Base-by-base conservation (phyloP, 2,113 vertebrate genomes). In the Sturnus vulgaris region DNA sequence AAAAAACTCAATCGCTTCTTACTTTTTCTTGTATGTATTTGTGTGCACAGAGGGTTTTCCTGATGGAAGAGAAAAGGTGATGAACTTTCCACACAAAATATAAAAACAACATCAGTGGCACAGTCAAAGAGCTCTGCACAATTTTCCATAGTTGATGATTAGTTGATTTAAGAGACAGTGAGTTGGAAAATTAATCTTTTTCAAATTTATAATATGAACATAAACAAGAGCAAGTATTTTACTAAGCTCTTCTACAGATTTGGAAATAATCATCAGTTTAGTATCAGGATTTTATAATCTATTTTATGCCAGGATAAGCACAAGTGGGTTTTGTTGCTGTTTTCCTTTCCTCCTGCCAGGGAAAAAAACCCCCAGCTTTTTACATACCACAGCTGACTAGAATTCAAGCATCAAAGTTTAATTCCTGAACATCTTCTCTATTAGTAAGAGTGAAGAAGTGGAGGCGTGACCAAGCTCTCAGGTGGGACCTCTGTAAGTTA, bases 101-200 rank as follows among this genome's bases (percentile, higher is more conserved):
- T n/a, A 59, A 72, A 73, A 57, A 4, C 33, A 87, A 12, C n/a
- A 57, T 20, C 53, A 55, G 13, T 7, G 14, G 27, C 35, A 52
- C n/a, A 86, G 60, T 44, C 57, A 73, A 85, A 76, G 24, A 73
- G 19, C 39, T 77, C 52, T 19, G 35, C 52, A 86, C 57, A 78
- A 23, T 71, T 92, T 88, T 78, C 28, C 31, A n/a, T 31, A 64
- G 69, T 25, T 78, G 61, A 78, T 82, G 39, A 82, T 91, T 47
- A 94, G 35, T 60, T 82, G 82, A 90, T 90, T 80, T 86, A 94
- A 77, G 60, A 88, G 63, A 96, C 61, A 82, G 61, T 40, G 56
- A 88, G 44, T 49, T 83, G 88, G 69, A 89, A 93, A 95, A 96
- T 72, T 60, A 88, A 89, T 68, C 15, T 23, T 88, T 82, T 79